Base-by-base conservation (phyloP, 2,113 vertebrate species). In the Thamnaconus septentrionalis region DNA sequence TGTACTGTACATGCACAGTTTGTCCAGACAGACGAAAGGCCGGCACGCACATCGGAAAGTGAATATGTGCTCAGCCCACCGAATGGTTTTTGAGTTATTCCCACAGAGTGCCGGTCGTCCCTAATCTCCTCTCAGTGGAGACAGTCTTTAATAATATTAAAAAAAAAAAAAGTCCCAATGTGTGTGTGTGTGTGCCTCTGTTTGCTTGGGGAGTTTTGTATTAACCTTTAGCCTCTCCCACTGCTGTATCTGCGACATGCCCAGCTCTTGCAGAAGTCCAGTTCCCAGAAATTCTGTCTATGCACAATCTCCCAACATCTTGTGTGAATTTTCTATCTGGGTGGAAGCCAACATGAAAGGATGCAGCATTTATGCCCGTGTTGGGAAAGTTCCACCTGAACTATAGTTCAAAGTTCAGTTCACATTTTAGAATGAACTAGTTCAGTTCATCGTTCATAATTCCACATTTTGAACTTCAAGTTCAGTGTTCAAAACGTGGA, bases 151-250 rank as follows among this genome's bases (percentile, higher is more conserved):
- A 31, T 31, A 31, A 31, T n/a, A n/a, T n/a, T n/a, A 31, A 31
- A 2, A 31, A 31, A 82, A 85, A 51, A 64, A 56, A 65, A 66
- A 59, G 64, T 79, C 72, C 40, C 48, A 49, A 54, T 75, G 80
- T 70, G 75, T 88, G 71, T 85, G 64, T 86, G 41, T 67, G 52
- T 10, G 12, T 54, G 61, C 10, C 5, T 69, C 41, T 65, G 73
- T 72, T 3, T 71, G 52, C 79, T 73, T 7, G 75, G 72, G 69
- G 81, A 64, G 41, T 75, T 85, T n/a, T 67, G 52, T 61, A 67
- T 78, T 80, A 80, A 79, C 76, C 84, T 83, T 79, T 83, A 69
- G 58, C 86, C 85, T 88, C 71, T 88, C 82, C 81, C 82, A 86
- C 68, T 61, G 85, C 79, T 85, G 79, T 79, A 69, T 77, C 52